Conservation (phyloP, 2,113 vertebrate genomes). For the Tragelaphus strepsiceros region DNA sequence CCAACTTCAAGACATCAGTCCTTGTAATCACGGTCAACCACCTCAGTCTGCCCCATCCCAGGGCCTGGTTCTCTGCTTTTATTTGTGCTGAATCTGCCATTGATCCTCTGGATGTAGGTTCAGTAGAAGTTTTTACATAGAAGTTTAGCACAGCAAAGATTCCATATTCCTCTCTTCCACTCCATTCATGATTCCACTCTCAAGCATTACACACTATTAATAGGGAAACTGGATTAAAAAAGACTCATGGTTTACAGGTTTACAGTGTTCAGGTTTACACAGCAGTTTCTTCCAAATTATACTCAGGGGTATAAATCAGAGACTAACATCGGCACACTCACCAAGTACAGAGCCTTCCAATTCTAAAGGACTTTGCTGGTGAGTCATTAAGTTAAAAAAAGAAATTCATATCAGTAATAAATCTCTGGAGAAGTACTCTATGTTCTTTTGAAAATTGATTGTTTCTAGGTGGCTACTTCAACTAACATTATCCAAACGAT, state of each 20-base stretch:
- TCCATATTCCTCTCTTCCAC: too few species aligned
- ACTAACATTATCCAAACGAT: slow-evolving; percentile 42
- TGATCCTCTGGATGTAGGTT: not conserved
- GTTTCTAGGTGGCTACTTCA: slow-evolving; percentile 59
- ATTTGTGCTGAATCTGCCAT: not conserved
- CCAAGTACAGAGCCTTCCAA: slow-evolving; percentile 53
- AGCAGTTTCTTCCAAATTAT: slow-evolving; percentile 45
- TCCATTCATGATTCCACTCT: not conserved
- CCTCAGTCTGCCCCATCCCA: not conserved
- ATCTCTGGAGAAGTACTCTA: slow-evolving; percentile 47
- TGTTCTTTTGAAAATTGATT: slow-evolving; percentile 65
- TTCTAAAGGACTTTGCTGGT: slow-evolving; percentile 48
- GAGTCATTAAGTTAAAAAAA: slow-evolving; percentile 69
- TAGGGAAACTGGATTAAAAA: slow-evolving; percentile 17
- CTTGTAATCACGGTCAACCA: not conserved
- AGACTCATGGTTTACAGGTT: slow-evolving; percentile 15
- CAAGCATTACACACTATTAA: not conserved
- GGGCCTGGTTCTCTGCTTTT: not conserved
- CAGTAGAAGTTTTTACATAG: not conserved
- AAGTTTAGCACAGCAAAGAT: not conserved
- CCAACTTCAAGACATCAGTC: too few species aligned
- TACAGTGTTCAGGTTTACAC: slow-evolving; percentile 15
- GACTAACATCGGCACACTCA: not conserved
- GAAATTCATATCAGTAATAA: slow-evolving; percentile 54
- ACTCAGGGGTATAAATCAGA: slow-evolving; percentile 9